A percentile compares a stretch with the other conserved stretches of the same genome.
Evolutionary conservation across 37 sponge, comb jelly and placozoan species (phyloP).

Genomic region (Petrosia ficiformis): DNA sequence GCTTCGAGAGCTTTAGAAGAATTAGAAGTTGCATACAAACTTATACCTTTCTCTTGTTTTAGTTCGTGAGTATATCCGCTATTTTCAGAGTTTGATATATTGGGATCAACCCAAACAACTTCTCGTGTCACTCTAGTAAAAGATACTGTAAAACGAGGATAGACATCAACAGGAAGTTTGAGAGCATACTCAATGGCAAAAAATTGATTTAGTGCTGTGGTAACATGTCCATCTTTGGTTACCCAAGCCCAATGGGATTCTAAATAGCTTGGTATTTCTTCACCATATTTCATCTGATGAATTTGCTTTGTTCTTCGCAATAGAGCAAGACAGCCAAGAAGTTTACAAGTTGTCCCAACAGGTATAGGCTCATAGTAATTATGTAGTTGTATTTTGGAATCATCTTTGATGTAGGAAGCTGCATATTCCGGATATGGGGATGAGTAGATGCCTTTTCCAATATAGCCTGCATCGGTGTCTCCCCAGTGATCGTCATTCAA

Average conservation of each 20-base stretch:
- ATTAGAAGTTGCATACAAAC: slow-evolving; percentile 1
- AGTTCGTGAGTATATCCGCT: not conserved
- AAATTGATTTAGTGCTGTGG: not conserved
- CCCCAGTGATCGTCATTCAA: not conserved
- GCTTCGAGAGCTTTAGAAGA: not conserved
- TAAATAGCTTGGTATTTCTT: not conserved
- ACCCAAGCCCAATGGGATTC: slow-evolving; percentile 19
- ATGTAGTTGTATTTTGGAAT: not conserved
- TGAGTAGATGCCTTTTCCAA: slow-evolving; percentile 12
- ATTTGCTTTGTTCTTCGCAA: not conserved
- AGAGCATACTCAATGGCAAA: slow-evolving; percentile 6
- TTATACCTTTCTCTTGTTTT: not conserved
- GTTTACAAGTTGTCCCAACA: not conserved
- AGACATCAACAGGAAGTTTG: not conserved
- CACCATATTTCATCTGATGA: not conserved
- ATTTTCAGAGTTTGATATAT: slow-evolving; percentile 8
- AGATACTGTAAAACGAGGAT: not conserved
- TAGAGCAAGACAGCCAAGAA: slow-evolving; percentile 5
- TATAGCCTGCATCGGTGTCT: slow-evolving; percentile 18
- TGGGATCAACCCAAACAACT: slow-evolving; percentile 15
- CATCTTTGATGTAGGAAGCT: slow-evolving; percentile 15
- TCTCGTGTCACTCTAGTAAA: not conserved
- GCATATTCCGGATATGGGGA: slow-evolving; percentile 5
- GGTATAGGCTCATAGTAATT: not conserved
- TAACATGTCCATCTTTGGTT: not conserved